Evolutionary conservation across 2,113 vertebrate genomes (phyloP), one percentile per base, ranked within the genome.

Genomic region (Hydrolagus affinis): DNA sequence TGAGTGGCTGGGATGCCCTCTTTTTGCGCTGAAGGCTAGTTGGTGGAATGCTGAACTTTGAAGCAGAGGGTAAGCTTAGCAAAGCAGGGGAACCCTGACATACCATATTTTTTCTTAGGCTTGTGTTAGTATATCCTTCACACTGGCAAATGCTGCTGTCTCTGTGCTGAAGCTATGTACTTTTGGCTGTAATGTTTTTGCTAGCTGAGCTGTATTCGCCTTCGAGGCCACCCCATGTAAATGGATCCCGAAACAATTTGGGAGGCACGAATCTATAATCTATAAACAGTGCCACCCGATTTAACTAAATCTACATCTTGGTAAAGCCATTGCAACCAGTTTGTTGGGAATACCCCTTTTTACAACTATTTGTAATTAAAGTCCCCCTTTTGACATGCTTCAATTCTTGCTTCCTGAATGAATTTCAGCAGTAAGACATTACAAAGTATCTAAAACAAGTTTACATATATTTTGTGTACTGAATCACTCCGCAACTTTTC

Each of bases 191-290:
- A 86, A 89, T 90, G 87, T 88, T 88, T 87, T 90, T 92, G 91
- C 91, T 93, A 94, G 91, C 86, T 86, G 89, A 87, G 90, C 90
- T 89, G 86, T 91, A 91, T 92, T 91, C 89, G 92, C 93, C 92
- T 92, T 94, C 93, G 92, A 92, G 91, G 91, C 95, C 93, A 92
- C 91, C 90, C 93, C 94, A 90, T 89, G 95, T 92, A 92, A 94
- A 94, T 91, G 94, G 91, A 94, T 93, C 94, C 96, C 97, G 93
- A 89, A 95, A 95, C 92, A 95, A 93, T 87, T 94, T 88, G 93
- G 93, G 92, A 93, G 93, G 91, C 90, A 93, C 91, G 90, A 89
- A 93, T 88, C 92, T 92, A 91, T 94, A 91, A 94, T 93, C 87
- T 89, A 89, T 87, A 87, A 90, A 90, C 74, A 87, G 90, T 86